phyloP scores from a whole-genome alignment of 2,113 vertebrate genomes.

The Grantiella picta region DNA sequence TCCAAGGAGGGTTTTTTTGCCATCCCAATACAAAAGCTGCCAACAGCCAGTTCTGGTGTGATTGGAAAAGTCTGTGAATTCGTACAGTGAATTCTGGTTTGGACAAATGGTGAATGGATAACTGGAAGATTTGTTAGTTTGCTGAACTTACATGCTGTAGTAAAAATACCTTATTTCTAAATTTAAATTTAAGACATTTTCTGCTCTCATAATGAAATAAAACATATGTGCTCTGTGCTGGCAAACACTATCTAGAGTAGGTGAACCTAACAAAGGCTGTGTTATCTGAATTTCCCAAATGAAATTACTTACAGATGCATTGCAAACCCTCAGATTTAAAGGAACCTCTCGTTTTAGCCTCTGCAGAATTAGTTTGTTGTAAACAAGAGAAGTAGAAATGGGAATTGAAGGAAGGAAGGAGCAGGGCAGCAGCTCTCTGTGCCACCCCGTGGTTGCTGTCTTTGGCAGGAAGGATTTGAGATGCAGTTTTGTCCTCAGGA shows the following conservation, averaged over 20 bases:
- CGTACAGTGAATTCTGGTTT: neutral
- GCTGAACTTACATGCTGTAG: neutral
- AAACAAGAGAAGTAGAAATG: neutral
- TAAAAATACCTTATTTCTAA: neutral
- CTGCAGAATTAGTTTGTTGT: neutral
- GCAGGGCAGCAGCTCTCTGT: neutral
- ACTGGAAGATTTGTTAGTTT: neutral
- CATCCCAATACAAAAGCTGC: neutral
- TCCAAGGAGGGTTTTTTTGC: neutral
- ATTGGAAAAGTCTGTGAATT: neutral
- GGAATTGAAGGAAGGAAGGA: neutral
- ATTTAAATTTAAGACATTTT: neutral
- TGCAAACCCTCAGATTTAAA: neutral
- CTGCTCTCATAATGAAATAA: neutral
- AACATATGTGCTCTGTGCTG: neutral
- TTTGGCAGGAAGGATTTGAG: neutral
- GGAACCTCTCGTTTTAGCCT: neutral
- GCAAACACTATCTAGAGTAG: neutral
- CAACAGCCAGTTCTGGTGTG: neutral
- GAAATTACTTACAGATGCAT: neutral
- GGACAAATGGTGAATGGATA: neutral
- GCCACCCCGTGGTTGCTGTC: fast-evolving
- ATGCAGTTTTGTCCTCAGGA: too few species aligned
- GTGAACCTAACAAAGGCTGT: neutral
- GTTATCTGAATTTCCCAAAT: neutral